Conservation (phyloP, 2,113 vertebrate species). For the Ctenodactylus gundi region DNA sequence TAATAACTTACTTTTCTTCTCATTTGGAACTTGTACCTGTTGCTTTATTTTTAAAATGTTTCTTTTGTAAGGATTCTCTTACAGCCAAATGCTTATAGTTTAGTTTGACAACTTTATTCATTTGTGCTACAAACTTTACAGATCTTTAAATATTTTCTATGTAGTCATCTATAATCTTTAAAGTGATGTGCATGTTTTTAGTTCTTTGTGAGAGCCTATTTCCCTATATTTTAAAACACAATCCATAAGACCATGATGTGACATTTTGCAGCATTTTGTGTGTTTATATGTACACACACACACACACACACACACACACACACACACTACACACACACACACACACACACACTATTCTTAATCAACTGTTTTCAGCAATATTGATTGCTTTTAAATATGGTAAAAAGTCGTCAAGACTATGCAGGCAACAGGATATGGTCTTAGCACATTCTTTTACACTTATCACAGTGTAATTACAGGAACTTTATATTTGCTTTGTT, state of each 20-base stretch:
- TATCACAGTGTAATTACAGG: background rate
- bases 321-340: too few species aligned
- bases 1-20: background rate
- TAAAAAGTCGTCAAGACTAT: background rate
- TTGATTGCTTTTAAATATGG: background rate
- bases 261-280: background rate
- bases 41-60: background rate
- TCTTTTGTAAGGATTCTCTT: constrained; percentile 1
- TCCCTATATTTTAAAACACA: background rate
- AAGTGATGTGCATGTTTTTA: background rate
- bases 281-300: background rate
- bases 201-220: background rate
- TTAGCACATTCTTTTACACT: background rate
- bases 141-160: background rate
- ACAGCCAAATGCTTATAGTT: constrained; percentile 7
- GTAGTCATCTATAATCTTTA: background rate
- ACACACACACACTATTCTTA: too few species aligned
- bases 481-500: background rate
- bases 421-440: background rate
- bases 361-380: background rate
- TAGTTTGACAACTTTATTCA: background rate
- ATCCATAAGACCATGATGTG: background rate
- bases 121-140: background rate
- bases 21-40: background rate
- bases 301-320: too few species aligned